Evolutionary conservation across 2,888 invertebrate species (phyloP), one percentile per base, ranked within the genome.

Genomic region (Biston stratarius): DNA sequence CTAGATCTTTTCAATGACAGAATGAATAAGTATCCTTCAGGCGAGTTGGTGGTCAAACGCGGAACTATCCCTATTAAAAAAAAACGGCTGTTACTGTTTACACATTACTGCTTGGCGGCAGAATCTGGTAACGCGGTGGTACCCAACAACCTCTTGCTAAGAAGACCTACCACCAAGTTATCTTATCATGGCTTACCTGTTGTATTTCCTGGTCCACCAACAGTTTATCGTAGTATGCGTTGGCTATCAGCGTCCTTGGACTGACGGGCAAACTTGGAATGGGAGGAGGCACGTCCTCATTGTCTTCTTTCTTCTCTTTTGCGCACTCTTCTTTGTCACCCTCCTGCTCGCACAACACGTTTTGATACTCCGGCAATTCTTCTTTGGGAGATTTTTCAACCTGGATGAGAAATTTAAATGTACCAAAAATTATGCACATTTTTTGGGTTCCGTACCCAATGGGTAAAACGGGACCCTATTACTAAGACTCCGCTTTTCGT

Each of bases 221-320:
- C 15, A 97, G 83, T 83, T 97, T 96, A 72, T 97, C 97, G 69
- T 97, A 96, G 83, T 97, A 98, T 1, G 97, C 96, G 74, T 97
- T 96, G 0, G 97, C 97, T n/a, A 92, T 89, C 61, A 89, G 64
- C 0, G 91, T 94, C 69, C 92, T 75, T 0, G 91, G 91, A 66
- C 88, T 92, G 3, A 95, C 88, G 0, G 95, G 94, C 0, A 95
- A 79, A 12, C 94, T 94, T 0, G 94, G 93, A 42, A 94, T 92
- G 0, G 93, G 94, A 0, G 94, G 94, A 0, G 94, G 94, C 0
- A 87, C 88, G 42, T 92, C 92, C 0, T 87, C 89, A 5, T 82
- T 79, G 0, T 87, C 88, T 10, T 83, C 79, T 0, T 75, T 81
- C 61, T 65, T 66, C 7, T 62, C 61, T 15, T 36, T 38, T 0